A percentile compares a stretch with the other conserved stretches of the same genome.
Conservation (phyloP, 2,888 invertebrate genomes). For the Orthonychiurus folsomi region DNA sequence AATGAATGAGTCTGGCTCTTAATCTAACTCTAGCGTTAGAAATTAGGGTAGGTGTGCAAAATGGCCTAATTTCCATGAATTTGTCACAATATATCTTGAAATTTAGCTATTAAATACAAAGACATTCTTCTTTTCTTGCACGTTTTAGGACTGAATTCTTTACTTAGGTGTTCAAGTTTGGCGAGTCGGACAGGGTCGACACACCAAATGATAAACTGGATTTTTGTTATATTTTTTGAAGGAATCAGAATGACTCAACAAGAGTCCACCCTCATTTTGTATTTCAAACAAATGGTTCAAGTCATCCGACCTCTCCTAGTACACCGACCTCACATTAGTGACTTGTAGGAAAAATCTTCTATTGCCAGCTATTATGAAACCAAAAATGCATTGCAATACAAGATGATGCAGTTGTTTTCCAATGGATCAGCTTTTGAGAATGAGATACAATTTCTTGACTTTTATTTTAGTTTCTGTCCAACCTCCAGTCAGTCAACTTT, state of each 20-base stretch:
- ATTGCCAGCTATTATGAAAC: not conserved
- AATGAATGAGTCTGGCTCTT: too few relatives aligned
- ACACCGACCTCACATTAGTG: not conserved
- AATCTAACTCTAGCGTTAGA: too few relatives aligned
- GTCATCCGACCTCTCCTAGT: not conserved
- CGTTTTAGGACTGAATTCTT: too few relatives aligned
- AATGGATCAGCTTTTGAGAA: not conserved
- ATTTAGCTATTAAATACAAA: too few relatives aligned
- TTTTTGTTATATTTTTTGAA: slow-evolving; percentile 15
- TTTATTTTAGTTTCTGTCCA: not conserved
- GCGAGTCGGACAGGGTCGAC: too few relatives aligned
- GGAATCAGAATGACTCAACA: slow-evolving; percentile 23
- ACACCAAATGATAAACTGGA: not conserved
- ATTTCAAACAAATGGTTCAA: not conserved
- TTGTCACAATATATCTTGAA: too few relatives aligned
- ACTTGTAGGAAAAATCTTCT: not conserved
- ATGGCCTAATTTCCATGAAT: too few relatives aligned
- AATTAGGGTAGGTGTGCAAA: too few relatives aligned
- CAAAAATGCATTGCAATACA: not conserved
- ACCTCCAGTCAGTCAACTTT: not conserved
- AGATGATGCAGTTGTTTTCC: slow-evolving; percentile 1
- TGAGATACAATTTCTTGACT: not conserved
- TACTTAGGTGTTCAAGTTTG: too few relatives aligned
- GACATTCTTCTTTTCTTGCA: too few relatives aligned
- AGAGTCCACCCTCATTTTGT: slow-evolving; percentile 10